Base-by-base conservation (phyloP, 1,140 invertebrate species). In the Penaeus japonicus region DNA sequence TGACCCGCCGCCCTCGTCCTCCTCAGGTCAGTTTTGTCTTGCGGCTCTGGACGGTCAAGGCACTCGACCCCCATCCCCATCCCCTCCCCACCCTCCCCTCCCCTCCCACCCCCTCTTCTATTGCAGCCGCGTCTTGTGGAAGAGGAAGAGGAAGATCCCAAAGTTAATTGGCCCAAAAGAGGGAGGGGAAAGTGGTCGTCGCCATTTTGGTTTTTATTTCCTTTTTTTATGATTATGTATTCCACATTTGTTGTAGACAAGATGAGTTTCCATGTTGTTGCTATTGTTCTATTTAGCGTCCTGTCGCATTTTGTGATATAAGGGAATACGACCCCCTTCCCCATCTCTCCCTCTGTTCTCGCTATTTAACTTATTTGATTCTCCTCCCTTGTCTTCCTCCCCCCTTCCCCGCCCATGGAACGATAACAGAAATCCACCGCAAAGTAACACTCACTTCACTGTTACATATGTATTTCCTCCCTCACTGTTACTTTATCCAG, bases 21-120 rank as follows among this genome's bases (percentile, higher is more conserved):
- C 85, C 59, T 80, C 85, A 87, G 85, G 85, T 87, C 85, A 87
- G 85, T 87, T 47, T 84, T 87, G 47, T 47, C 47, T 47, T 47
- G 47, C 15, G 47, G 85, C 47, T 59, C 85, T 54, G 85, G 85
- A 87, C 85, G 55, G 70, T 24, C 77, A 87, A 55, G 32, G 85
- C 54, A 57, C 85, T 79, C 35, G 54, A 53, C 77, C 47, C 47
- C 47, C 47, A 39, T 7, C 35, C 35, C 35, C 35, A 39, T 1
- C 47, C 47, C 39, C 47, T 7, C 5, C 47, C 47, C 47, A 12
- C 5, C 47, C 83, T 15, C 30, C 59, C n/a, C 47, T 32, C 81
- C n/a, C 47, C 53, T 15, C 24, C 53, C 32, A 3, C 22, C 54
- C 54, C 24, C 84, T 77, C 73, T 22, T 39, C 17, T 27, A 22